Conservation (phyloP, 2,888 invertebrate genomes). For the Meiosimyza platycephala region DNA sequence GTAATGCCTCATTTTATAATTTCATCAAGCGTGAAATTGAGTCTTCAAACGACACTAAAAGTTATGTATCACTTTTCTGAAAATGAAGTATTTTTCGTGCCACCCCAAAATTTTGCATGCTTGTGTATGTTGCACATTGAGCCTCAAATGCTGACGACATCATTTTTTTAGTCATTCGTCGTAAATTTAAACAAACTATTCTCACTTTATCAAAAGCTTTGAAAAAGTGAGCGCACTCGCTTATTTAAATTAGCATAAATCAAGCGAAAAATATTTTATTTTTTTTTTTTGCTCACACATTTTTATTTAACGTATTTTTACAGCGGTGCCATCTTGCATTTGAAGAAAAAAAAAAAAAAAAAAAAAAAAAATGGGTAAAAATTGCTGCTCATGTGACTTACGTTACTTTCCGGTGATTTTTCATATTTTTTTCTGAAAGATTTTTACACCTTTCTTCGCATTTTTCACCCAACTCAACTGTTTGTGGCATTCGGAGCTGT, state of each 20-base stretch:
- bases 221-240: conserved; percentile 25
- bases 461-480: conserved; percentile 13
- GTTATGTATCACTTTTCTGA: too few relatives aligned
- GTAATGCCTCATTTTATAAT: too few relatives aligned
- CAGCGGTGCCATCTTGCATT: background rate
- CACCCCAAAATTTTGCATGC: background rate
- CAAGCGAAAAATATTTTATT: conserved; percentile 22
- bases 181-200: conserved; percentile 34
- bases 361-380: background rate
- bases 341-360: background rate
- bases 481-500: conserved; percentile 1
- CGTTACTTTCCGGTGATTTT: conserved; percentile 35
- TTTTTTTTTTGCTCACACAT: background rate
- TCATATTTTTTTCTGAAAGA: conserved; percentile 13
- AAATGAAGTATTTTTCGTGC: too few relatives aligned
- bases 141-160: conserved; percentile 19
- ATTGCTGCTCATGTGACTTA: conserved; percentile 35
- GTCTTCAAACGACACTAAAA: too few relatives aligned
- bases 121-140: background rate
- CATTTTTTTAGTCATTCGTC: conserved; percentile 20
- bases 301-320: conserved; percentile 10
- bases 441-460: conserved; percentile 30
- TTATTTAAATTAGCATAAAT: conserved; percentile 37
- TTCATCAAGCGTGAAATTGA: too few relatives aligned
- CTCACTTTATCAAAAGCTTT: conserved; percentile 30